Conservation (phyloP, 2,113 vertebrate species). For the Neomonachus schauinslandi region DNA sequence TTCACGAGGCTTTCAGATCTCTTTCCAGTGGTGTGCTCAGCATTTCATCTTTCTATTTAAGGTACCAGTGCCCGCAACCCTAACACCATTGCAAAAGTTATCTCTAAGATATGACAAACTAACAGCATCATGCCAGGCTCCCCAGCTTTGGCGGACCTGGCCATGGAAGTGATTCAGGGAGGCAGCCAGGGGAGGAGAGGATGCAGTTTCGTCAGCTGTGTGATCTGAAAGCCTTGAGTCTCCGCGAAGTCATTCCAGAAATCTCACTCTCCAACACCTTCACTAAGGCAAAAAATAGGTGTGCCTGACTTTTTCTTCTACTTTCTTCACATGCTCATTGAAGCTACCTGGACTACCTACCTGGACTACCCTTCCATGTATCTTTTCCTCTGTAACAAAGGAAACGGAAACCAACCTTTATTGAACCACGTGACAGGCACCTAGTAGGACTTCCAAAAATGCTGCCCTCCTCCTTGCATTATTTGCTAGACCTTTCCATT, state of each 20-base stretch:
- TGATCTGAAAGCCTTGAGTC: neutral
- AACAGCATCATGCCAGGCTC: neutral
- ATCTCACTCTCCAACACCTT: neutral
- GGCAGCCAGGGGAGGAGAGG: neutral
- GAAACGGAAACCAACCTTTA: neutral
- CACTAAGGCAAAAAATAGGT: neutral
- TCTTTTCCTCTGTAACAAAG: neutral
- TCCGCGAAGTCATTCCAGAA: neutral
- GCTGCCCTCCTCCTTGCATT: neutral
- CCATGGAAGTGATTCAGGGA: neutral
- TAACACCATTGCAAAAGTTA: neutral
- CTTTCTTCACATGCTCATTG: neutral
- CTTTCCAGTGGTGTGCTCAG: constrained; percentile 20
- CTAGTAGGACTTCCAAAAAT: neutral
- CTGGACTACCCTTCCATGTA: neutral
- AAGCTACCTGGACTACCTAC: too few relatives aligned
- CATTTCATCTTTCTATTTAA: constrained; percentile 13
- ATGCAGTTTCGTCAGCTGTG: neutral
- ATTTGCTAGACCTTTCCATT: neutral
- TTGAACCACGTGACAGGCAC: neutral
- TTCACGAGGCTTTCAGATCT: constrained; percentile 37
- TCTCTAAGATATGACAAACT: neutral
- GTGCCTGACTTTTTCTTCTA: neutral
- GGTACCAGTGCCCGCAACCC: neutral
- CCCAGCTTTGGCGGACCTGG: neutral